Evolutionary conservation across 2,797 vertebrate species (phyloP), one percentile per base, ranked within the genome.

Genomic region (Manis javanica): DNA sequence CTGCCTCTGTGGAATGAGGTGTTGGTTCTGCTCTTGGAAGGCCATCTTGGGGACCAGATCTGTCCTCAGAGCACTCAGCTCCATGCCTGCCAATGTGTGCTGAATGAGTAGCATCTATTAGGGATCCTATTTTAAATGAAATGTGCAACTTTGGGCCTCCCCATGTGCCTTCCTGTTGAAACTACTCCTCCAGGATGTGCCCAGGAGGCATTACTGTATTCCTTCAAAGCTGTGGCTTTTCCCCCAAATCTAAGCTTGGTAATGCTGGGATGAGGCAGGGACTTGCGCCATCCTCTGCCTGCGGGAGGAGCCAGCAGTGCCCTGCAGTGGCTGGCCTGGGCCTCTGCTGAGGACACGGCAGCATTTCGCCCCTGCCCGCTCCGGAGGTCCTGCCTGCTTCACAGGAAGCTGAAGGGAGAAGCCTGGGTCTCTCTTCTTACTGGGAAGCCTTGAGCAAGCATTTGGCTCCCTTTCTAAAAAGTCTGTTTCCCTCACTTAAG

Each of bases 41-140:
- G 53, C 74, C 59, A 29, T 19, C 1, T 0, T 2, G 31, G 51
- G 49, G 42, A 15, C 19, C 87, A 12, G 68, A 55, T 29, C 39
- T 51, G 21, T 57, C 71, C 57, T 4, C 29, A 63, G 55, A 53
- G 26, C 85, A 19, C 71, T 66, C 1, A 15, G 64, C 49, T 26
- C 8, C 0, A 4, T 7, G 0, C 5, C 84, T 31, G 49, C n/a
- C 29, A 24, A 0, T 0, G 0, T 53, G 69, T 46, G 31, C 39
- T 37, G 21, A 79, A 19, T 19, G 64, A 39, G 10, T 1, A 34
- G 34, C 37, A 57, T 66, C 55, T 57, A 5, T 29, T 4, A 16
- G 14, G 23, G 29, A 11, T 34, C 49, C 77, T n/a, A 14, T 37
- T 39, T 51, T 37, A 69, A 63, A 53, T 34, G 2, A 42, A 46